A percentile compares a stretch with the other conserved stretches of the same genome.
Conservation (phyloP, 2,888 invertebrate species). For the Sesia apiformis region DNA sequence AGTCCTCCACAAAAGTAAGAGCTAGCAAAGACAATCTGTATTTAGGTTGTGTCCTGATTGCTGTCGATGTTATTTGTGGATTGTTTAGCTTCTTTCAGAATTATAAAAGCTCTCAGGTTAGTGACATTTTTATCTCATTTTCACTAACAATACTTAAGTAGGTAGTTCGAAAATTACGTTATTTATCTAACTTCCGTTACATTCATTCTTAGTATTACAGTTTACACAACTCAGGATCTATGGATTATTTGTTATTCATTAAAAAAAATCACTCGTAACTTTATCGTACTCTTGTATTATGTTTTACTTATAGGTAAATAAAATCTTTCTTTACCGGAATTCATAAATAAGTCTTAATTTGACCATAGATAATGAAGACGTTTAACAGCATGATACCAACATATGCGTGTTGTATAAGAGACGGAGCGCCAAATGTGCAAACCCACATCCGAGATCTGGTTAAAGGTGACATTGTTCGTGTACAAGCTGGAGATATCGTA, state of each 20-base stretch:
- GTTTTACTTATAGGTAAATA: too few relatives aligned
- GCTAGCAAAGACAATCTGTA: conserved; percentile 95
- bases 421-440: conserved; percentile 85
- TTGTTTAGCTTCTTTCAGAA: conserved; percentile 99
- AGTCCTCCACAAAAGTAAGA: conserved; percentile 88
- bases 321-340: too few relatives aligned
- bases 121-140: neutral
- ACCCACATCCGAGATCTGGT: conserved; percentile 92
- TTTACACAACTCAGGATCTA: too few relatives aligned
- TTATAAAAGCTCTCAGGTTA: conserved; percentile 89
- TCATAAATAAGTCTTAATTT: neutral
- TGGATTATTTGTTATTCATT: too few relatives aligned
- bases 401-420: conserved; percentile 91
- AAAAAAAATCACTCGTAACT: too few relatives aligned
- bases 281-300: too few relatives aligned
- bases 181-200: too few relatives aligned
- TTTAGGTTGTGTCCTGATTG: conserved; percentile 93
- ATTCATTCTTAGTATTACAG: too few relatives aligned
- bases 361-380: conserved; percentile 93
- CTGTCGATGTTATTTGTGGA: conserved; percentile 96
- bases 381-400: conserved; percentile 97
- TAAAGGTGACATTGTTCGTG: conserved; percentile 88
- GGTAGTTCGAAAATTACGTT: too few relatives aligned
- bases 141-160: too few relatives aligned
- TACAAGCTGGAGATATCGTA: conserved; percentile 97